Conservation (phyloP, 1,140 invertebrate genomes). For the Eriosoma lanigerum region DNA sequence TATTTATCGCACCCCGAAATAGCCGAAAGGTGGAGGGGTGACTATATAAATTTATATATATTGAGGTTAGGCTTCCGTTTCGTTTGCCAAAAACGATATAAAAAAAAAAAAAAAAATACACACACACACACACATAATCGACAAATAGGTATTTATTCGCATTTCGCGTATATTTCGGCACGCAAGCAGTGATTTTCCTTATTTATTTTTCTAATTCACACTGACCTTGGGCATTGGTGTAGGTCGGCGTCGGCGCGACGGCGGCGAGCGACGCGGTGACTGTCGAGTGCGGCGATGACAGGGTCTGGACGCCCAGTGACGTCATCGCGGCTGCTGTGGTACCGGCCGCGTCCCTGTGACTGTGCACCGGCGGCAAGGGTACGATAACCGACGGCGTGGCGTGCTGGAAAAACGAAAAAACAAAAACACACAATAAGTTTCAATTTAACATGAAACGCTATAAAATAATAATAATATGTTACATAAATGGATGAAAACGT, state of each 20-base stretch:
- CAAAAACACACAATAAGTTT: background rate
- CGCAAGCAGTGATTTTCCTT: background rate
- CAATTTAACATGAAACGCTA: no score
- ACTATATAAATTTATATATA: background rate
- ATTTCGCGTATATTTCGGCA: no score
- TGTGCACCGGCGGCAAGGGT: slow-evolving; percentile 31
- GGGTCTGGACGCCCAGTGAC: slow-evolving; percentile 46
- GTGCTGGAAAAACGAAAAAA: slow-evolving; percentile 10
- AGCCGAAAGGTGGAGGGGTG: slow-evolving; percentile 6
- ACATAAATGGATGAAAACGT: no score
- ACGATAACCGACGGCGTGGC: slow-evolving; percentile 40
- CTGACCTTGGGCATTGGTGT: slow-evolving; percentile 48
- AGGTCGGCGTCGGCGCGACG: slow-evolving; percentile 32
- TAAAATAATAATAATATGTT: no score
- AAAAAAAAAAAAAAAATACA: slow-evolving; percentile 19
- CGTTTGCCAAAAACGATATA: slow-evolving; percentile 36
- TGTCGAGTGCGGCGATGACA: slow-evolving; percentile 41
- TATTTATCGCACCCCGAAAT: slow-evolving; percentile 13
- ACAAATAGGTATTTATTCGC: no score
- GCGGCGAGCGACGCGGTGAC: slow-evolving; percentile 31
- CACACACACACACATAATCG: background rate
- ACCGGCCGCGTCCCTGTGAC: slow-evolving; percentile 16
- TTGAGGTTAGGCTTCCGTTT: slow-evolving; percentile 38
- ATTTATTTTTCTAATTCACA: slow-evolving; percentile 31
- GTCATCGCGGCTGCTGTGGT: slow-evolving; percentile 33